Percentiles rank a stretch among this genome's conserved stretches.
Evolutionary conservation across 2,113 vertebrate species (phyloP).

Genomic region (Gymnogyps californianus): DNA sequence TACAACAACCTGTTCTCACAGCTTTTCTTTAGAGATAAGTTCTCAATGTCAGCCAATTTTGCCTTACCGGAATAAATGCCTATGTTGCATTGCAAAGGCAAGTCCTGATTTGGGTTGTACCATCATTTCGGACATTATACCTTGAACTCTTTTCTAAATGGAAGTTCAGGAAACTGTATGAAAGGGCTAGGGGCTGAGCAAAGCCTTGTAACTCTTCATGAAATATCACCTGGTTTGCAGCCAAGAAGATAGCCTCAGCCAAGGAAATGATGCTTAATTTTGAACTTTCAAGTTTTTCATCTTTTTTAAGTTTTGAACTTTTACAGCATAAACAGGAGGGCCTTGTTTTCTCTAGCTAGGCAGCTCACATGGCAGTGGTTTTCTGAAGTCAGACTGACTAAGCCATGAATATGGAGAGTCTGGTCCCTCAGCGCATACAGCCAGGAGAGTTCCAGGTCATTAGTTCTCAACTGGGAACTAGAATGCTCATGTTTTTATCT

Average conservation of each 20-base stretch:
- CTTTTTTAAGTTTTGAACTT: neutral
- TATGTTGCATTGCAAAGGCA: neutral
- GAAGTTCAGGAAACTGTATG: neutral
- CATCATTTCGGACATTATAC: neutral
- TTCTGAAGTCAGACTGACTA: neutral
- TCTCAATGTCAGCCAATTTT: neutral
- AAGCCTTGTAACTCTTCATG: neutral
- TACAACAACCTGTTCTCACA: neutral
- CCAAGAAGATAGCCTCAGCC: neutral
- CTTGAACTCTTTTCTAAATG: neutral
- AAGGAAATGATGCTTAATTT: neutral
- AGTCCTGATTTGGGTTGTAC: neutral
- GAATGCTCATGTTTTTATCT: neutral
- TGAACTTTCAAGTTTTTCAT: neutral
- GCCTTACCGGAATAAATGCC: neutral
- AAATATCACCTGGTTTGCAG: neutral
- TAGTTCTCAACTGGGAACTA: neutral
- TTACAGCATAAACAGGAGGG: neutral
- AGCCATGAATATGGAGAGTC: neutral
- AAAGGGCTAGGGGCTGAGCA: neutral
- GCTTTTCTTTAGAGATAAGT: neutral
- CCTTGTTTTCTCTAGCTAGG: neutral
- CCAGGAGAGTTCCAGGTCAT: neutral
- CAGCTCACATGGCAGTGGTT: neutral
- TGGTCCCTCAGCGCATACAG: neutral